Percentiles rank a stretch among this genome's conserved stretches.
Conservation (phyloP, 2,797 vertebrate genomes). For the Brachymystax lenok region DNA sequence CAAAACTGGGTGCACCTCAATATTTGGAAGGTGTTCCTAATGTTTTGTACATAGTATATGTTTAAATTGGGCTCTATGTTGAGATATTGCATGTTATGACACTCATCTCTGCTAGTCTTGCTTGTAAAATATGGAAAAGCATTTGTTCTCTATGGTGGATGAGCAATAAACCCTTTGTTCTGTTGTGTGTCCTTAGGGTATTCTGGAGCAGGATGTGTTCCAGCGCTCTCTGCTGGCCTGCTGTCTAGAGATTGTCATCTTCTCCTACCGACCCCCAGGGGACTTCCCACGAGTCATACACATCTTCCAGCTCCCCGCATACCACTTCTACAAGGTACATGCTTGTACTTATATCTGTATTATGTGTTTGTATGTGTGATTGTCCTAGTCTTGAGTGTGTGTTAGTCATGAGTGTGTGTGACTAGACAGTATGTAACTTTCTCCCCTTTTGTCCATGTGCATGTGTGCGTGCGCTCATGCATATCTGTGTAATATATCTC, state of each 20-base stretch:
- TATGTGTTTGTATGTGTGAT: not conserved
- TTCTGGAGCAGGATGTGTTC: constrained; percentile 91
- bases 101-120: not conserved
- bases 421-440: no score
- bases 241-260: constrained; percentile 89
- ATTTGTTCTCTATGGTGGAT: not conserved
- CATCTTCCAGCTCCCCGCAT: constrained; percentile 87
- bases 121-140: no score
- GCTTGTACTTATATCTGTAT: not conserved
- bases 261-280: constrained; percentile 89
- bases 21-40: no score
- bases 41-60: no score
- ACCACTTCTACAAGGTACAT: constrained; percentile 92
- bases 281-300: constrained; percentile 83
- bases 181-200: constrained; percentile 66
- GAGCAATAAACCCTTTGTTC: not conserved
- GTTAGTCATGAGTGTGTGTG: not conserved
- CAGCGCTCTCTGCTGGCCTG: constrained; percentile 89
- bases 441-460: no score
- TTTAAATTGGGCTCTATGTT: not conserved
- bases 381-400: no score
- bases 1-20: no score
- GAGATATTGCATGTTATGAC: not conserved
- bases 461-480: not conserved
- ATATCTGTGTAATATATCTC: not conserved